Conservation (phyloP, 2,888 invertebrate genomes). For the Acronicta leporina region DNA sequence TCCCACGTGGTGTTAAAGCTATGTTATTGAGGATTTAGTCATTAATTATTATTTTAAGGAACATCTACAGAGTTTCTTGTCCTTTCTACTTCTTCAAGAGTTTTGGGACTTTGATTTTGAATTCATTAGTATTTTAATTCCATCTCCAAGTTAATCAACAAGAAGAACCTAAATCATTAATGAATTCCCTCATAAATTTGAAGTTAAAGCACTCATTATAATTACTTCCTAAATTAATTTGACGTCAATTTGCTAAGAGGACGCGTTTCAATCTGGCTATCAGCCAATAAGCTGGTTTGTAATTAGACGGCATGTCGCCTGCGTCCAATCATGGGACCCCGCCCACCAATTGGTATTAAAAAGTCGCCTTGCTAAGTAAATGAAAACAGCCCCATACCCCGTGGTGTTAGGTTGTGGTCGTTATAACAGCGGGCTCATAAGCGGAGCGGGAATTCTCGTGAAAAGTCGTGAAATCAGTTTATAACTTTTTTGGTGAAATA, state of each 20-base stretch:
- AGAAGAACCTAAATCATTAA: neutral
- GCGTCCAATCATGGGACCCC: conserved; percentile 63
- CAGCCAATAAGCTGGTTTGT: conserved; percentile 61
- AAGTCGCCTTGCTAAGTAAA: conserved; percentile 79
- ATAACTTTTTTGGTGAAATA: too few relatives aligned
- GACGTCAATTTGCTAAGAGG: conserved; percentile 41
- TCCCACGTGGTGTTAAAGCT: too few relatives aligned
- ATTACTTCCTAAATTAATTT: conserved; percentile 49
- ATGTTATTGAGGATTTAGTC: too few relatives aligned
- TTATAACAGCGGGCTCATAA: conserved; percentile 38
- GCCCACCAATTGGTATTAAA: conserved; percentile 79
- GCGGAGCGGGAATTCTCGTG: conserved; percentile 23
- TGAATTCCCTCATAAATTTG: conserved; percentile 15
- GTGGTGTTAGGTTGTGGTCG: conserved; percentile 54
- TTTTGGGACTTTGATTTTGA: too few relatives aligned
- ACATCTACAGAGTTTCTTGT: too few relatives aligned
- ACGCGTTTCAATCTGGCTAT: conserved; percentile 49
- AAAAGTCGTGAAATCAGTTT: neutral
- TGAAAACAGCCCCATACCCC: conserved; percentile 78
- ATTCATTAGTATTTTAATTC: neutral
- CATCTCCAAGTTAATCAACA: neutral
- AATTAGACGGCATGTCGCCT: conserved; percentile 82
- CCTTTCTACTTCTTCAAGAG: too few relatives aligned
- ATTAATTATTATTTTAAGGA: too few relatives aligned
- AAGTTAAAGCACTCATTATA: conserved; percentile 40